phyloP scores from a whole-genome alignment of 2,888 invertebrate genomes.

The Romanomermis culicivorax region DNA sequence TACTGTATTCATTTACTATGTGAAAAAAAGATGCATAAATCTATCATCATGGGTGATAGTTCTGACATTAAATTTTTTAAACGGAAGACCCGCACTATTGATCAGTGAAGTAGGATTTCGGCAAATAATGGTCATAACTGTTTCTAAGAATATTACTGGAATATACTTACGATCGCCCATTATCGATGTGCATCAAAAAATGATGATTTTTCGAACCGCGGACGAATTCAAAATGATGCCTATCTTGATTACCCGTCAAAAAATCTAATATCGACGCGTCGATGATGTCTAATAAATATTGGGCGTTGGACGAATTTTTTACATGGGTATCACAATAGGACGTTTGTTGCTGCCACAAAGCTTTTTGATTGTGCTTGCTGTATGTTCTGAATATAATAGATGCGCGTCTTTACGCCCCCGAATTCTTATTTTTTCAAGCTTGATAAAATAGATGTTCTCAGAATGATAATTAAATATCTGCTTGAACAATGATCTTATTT shows the following conservation, averaged over 20 bases:
- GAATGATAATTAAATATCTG: no score
- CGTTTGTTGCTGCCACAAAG: slow-evolving; percentile 84
- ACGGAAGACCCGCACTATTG: no score
- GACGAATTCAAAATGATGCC: slow-evolving; percentile 96
- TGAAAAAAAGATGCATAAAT: no score
- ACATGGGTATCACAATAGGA: slow-evolving; percentile 55
- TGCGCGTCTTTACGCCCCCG: no score
- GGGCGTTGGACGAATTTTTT: slow-evolving; percentile 68
- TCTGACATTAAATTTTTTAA: no score
- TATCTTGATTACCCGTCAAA: slow-evolving; percentile 83
- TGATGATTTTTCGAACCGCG: slow-evolving; percentile 72
- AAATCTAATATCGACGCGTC: slow-evolving; percentile 93
- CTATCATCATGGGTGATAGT: no score
- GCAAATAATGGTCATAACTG: background rate
- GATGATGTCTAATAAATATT: slow-evolving; percentile 73
- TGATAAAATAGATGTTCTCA: no score
- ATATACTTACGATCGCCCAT: slow-evolving; percentile 53
- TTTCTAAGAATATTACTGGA: background rate
- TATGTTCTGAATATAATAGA: slow-evolving; percentile 39
- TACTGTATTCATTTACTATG: no score
- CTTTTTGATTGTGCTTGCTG: slow-evolving; percentile 71
- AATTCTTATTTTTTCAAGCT: no score
- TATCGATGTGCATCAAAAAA: slow-evolving; percentile 79
- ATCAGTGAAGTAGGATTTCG: no score
- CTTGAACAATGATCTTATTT: no score